These are phyloP conservation scores for Apostichopus parvimensis DNA, from an alignment of 35 echinoderm and acorn worm species.

Conservation along the genomic window DNA sequence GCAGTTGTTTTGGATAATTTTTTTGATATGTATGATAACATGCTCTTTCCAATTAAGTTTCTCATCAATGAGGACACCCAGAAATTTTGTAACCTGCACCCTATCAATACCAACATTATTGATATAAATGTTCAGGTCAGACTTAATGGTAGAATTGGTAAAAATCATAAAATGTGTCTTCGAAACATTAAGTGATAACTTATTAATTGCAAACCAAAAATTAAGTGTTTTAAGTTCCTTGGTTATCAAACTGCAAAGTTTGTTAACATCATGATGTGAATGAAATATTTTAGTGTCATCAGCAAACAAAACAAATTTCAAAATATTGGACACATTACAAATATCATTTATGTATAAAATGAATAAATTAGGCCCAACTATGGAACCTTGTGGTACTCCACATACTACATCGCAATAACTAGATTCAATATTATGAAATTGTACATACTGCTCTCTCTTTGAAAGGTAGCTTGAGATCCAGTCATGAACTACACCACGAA, in stretches of 20 bases:
- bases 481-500: neutral
- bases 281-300: neutral
- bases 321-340: neutral
- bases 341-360: constrained; percentile 36
- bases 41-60: neutral
- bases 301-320: neutral
- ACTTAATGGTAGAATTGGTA: neutral
- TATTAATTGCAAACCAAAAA: neutral
- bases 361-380: constrained; percentile 1
- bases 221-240: neutral
- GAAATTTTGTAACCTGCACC: neutral
- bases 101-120: neutral
- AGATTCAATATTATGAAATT: neutral
- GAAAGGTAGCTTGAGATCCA: constrained; percentile 22
- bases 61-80: neutral
- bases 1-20: neutral
- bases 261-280: neutral
- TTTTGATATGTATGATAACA: neutral
- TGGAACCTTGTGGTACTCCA: constrained; percentile 37
- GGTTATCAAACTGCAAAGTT: neutral
- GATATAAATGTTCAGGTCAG: neutral
- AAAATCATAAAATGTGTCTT: neutral
- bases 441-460: constrained; percentile 34
- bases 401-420: neutral
- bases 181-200: neutral